Evolutionary conservation across 2,797 vertebrate genomes (phyloP), one percentile per base, ranked within the genome.

Genomic region (Coluber constrictor): DNA sequence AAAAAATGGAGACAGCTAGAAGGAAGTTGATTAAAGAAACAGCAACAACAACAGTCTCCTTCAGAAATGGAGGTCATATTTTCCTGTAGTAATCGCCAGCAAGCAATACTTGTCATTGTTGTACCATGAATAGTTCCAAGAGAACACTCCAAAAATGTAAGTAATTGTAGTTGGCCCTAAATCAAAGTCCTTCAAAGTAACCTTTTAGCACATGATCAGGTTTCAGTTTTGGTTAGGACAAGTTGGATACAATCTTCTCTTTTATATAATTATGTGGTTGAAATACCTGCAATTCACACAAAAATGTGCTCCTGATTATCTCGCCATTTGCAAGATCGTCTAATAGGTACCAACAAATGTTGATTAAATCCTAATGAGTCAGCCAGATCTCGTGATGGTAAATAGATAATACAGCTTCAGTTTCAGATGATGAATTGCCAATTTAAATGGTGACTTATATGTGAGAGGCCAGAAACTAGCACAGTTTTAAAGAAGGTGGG

Each of bases 71-170:
- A 89, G 29, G 6, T n/a, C 0, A 1, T 5, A 13, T 91, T 90
- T 91, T 56, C 4, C 70, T 88, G 66, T 91, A 91, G 9, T 91
- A 1, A 54, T 94, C 91, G 47, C 93, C 92, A 86, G 32, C 47
- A 89, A 79, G 92, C 59, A 90, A 59, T 61, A 23, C 70, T 92
- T 90, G n/a, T 59, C 57, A 60, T 15, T 18, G 59, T 54, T 15
- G 43, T 43, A 32, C 63, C 87, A 79, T 43, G 74, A 63, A 86
- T 37, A 27, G 87, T 89, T 89, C 57, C 51, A 88, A 55, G 59
- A 47, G 37, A 90, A 27, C 51, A 51, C 5, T 89, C 74, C 47
- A 61, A 51, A 92, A 89, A 79, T 9, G 43, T 89, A 61, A 83
- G 88, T 55, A 37, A 86, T 90, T 89, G 57, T 54, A 83, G 43